Evolutionary conservation across 2,113 vertebrate genomes (phyloP), one percentile per base, ranked within the genome.

Genomic region (Meles meles): DNA sequence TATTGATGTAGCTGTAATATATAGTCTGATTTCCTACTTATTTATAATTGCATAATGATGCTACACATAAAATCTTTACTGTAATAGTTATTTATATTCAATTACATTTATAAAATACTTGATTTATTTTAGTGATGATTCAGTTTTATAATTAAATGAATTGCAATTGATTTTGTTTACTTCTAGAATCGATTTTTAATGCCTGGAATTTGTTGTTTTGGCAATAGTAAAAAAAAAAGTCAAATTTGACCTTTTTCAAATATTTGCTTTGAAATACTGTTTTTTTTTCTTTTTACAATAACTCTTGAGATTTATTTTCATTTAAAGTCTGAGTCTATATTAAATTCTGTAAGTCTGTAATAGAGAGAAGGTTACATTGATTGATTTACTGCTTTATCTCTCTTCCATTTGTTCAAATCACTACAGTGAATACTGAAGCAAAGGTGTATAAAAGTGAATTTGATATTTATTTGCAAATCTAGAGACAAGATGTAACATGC

Each of bases 131-230:
- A 37, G n/a, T 83, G 67, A 96, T 93, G 95, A 84, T 93, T 93
- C 44, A 76, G 17, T 94, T 95, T 89, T 52, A 85, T 65, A 93
- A 72, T 91, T 67, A 95, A 92, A 77, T 95, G 67, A 82, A 44
- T 97, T 92, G n/a, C 37, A 89, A 79, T 96, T 82, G 67, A 97
- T 92, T 96, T 97, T 92, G 39, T 20, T 83, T 82, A 83, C 20
- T 85, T 72, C 39, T 91, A 86, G 9, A 93, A 93, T 97, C 61
- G 86, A 86, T 92, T 92, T 89, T 89, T 80, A 93, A 86, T 83
- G 77, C 10, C 7, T 74, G 13, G 17, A 90, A 90, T 59, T 93
- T 97, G 9, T 76, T 82, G 10, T 69, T 74, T 93, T 42, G 42
- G 72, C 34, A 95, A 92, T 92, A 77, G 82, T 95, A 29, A 61